Evolutionary conservation across 1,140 invertebrate species (phyloP), one percentile per base, ranked within the genome.

Genomic region (Procambarus virginalis): DNA sequence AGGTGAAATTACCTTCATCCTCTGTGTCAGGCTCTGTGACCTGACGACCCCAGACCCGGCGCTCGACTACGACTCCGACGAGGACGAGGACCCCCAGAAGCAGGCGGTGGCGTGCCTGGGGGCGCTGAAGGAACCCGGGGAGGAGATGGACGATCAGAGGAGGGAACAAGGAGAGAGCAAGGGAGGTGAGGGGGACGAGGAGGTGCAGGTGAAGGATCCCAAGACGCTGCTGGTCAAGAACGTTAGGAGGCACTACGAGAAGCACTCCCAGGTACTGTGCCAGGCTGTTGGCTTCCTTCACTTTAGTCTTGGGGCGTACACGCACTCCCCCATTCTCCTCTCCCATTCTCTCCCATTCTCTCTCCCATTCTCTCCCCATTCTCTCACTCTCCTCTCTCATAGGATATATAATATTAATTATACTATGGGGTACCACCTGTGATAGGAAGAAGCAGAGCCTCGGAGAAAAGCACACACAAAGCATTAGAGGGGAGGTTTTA

Each of bases 31-130:
- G n/a, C 17, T 89, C 34, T 84, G 88, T 60, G 22, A 78, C 12
- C 60, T 89, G 14, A 55, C 49, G 48, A 22, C 22, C 4, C 88
- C 75, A 14, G 58, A 22, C 5, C 88, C 81, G 2, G 55, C 88
- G 2, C 75, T 89, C 4, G 88, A 89, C 75, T 89, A 89, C 60
- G 88, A 89, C 45, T 89, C 88, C 0, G 79, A 89, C 6, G 82
- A 89, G 45, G 88, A 89, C 3, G 80, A 83, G 9, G 85, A 80
- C 14, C 49, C 22, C 20, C 51, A 76, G 84, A 86, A 77, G 51
- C 34, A 70, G 17, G 22, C 22, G 9, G 68, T 45, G 12, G 10
- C 86, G 12, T 34, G 34, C 14, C 22, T 46, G 55, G 46, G 55
- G n/a, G 48, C 12, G 9, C 8, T 70, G 64, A 70, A 20, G 17